Conservation (phyloP, 2,888 invertebrate genomes). For the Brachypalpus laphriformis region DNA sequence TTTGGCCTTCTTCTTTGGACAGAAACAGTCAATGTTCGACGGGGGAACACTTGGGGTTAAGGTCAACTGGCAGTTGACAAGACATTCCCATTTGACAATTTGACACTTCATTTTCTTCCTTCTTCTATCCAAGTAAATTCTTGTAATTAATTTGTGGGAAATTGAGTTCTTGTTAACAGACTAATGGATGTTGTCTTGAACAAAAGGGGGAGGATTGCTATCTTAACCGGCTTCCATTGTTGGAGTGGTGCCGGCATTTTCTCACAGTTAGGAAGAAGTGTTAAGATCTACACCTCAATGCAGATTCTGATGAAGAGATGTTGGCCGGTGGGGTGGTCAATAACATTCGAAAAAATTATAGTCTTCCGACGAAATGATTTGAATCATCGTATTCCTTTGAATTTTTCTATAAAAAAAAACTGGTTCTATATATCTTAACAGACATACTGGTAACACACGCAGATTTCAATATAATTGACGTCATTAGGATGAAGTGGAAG, state of each 20-base stretch:
- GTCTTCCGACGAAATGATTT: constrained; percentile 10
- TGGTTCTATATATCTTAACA: not conserved
- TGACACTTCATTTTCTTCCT: constrained; percentile 11
- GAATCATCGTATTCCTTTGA: not conserved
- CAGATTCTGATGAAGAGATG: constrained; percentile 20
- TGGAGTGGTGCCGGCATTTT: not conserved
- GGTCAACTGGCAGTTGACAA: constrained; percentile 46
- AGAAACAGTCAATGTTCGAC: constrained; percentile 17
- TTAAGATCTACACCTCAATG: constrained; percentile 18
- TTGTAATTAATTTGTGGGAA: constrained; percentile 39
- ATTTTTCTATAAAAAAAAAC: not conserved
- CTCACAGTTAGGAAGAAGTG: not conserved
- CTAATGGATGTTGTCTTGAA: constrained; percentile 27
- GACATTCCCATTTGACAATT: constrained; percentile 39
- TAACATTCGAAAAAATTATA: not conserved
- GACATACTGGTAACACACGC: not conserved
- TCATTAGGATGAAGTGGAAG: not conserved
- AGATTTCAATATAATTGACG: not conserved
- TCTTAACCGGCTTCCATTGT: constrained; percentile 50
- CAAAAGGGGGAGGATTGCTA: constrained; percentile 16
- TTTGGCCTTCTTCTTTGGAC: not conserved
- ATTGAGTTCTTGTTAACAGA: constrained; percentile 6
- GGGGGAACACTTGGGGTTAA: constrained; percentile 47
- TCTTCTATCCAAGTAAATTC: not conserved
- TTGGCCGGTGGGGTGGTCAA: not conserved